phyloP scores from a whole-genome alignment of 2,888 invertebrate species.

The Apamea monoglypha region DNA sequence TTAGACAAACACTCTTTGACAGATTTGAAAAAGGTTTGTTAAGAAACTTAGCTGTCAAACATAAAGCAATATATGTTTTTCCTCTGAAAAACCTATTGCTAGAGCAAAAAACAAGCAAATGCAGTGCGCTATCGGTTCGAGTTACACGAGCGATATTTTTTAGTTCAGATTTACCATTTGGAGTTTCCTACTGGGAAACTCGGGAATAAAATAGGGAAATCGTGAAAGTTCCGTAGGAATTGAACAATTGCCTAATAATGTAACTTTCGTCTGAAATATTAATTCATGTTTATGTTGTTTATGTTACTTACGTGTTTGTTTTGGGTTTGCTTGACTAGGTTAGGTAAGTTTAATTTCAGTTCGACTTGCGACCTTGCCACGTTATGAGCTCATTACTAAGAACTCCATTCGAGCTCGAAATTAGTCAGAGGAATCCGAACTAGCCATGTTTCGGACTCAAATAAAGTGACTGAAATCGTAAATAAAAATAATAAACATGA shows the following conservation, averaged over 20 bases:
- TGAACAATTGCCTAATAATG: not conserved
- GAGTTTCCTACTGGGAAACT: not conserved
- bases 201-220: not conserved
- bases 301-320: not conserved
- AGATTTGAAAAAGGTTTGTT: not conserved
- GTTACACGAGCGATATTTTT: constrained; percentile 10
- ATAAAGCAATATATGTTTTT: not conserved
- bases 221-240: not conserved
- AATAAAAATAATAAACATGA: not conserved
- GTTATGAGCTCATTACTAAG: not conserved
- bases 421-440: not conserved
- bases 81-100: not conserved
- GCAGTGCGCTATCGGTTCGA: not conserved
- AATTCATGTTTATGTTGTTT: not conserved
- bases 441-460: not conserved
- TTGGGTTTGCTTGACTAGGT: not conserved
- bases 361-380: not conserved
- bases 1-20: not conserved
- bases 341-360: not conserved
- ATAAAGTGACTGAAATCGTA: not conserved
- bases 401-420: not conserved
- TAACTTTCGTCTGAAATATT: constrained; percentile 5
- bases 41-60: not conserved
- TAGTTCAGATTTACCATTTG: not conserved
- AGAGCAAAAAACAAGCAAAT: constrained; percentile 6